Evolutionary conservation across 1,140 invertebrate species (phyloP).

Genomic region (Andricus grossulariae): DNA sequence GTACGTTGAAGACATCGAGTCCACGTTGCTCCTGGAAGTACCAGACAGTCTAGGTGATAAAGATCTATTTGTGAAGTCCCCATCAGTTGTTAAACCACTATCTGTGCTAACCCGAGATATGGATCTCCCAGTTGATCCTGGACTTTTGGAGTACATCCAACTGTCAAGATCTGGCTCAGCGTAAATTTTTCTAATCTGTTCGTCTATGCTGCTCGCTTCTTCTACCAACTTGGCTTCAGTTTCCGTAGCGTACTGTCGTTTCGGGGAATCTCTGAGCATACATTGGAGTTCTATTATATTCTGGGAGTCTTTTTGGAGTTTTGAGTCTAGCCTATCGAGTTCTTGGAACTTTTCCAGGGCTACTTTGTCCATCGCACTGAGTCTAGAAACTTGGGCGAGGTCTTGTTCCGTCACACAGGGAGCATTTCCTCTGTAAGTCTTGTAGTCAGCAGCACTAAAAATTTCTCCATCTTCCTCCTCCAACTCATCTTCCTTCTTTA

Average conservation of each 20-base stretch:
- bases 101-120: slow-evolving; percentile 73
- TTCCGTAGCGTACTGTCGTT: slow-evolving; percentile 76
- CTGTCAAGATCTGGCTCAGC: slow-evolving; percentile 81
- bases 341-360: slow-evolving; percentile 86
- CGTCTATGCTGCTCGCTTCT: slow-evolving; percentile 82
- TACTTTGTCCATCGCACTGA: slow-evolving; percentile 85
- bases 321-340: slow-evolving; percentile 84
- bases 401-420: slow-evolving; percentile 87
- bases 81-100: slow-evolving; percentile 72
- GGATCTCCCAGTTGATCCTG: slow-evolving; percentile 70
- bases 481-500: slow-evolving; percentile 66
- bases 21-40: slow-evolving; percentile 69
- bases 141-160: slow-evolving; percentile 83
- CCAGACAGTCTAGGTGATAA: slow-evolving; percentile 72
- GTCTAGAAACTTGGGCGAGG: slow-evolving; percentile 83
- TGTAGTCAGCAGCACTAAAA: slow-evolving; percentile 87
- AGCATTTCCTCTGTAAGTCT: slow-evolving; percentile 85
- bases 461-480: slow-evolving; percentile 80
- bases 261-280: slow-evolving; percentile 79
- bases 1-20: slow-evolving; percentile 68
- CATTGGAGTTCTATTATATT: slow-evolving; percentile 85
- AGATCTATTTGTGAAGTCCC: slow-evolving; percentile 72
- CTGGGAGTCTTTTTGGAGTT: slow-evolving; percentile 86
- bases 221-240: slow-evolving; percentile 79
- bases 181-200: slow-evolving; percentile 83